phyloP scores from a whole-genome alignment of 2,888 invertebrate genomes.

The Troides oblongomaculatus region DNA sequence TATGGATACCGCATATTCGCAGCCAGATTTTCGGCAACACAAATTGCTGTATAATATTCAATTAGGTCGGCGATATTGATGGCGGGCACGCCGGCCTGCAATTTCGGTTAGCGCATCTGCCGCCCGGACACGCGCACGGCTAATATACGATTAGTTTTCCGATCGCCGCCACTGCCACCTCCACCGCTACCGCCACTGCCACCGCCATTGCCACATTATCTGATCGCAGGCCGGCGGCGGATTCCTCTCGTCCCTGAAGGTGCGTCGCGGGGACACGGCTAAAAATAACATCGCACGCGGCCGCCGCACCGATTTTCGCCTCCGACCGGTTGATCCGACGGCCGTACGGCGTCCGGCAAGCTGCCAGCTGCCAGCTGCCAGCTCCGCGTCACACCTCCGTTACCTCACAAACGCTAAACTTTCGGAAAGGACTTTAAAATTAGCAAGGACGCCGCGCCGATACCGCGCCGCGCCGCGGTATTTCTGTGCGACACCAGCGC shows the following conservation, averaged over 20 bases:
- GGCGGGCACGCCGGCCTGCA: conserved; percentile 59
- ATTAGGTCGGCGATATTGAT: conserved; percentile 76
- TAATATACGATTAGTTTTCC: conserved; percentile 77
- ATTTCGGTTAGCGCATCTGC: conserved; percentile 77
- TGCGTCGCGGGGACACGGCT: conserved; percentile 59
- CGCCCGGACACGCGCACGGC: conserved; percentile 50
- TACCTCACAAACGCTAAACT: conserved; percentile 76
- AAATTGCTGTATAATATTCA: conserved; percentile 79
- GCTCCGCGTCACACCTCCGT: conserved; percentile 66
- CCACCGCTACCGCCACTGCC: background rate
- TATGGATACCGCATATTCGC: conserved; percentile 71
- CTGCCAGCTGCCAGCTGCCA: conserved; percentile 78
- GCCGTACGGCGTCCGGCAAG: conserved; percentile 74
- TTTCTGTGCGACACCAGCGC: conserved; percentile 52
- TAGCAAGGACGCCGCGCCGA: conserved; percentile 72
- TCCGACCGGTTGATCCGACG: conserved; percentile 40
- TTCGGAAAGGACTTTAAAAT: conserved; percentile 77
- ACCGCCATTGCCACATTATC: conserved; percentile 6
- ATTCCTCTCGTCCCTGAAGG: conserved; percentile 60
- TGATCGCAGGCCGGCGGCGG: conserved; percentile 17
- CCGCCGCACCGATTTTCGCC: conserved; percentile 58
- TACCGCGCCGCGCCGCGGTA: conserved; percentile 44
- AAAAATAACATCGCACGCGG: conserved; percentile 54
- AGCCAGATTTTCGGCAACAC: conserved; percentile 77
- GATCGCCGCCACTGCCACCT: conserved; percentile 33